Conservation (phyloP, 2,113 vertebrate genomes). For the Campylorhamphus procurvoides region DNA sequence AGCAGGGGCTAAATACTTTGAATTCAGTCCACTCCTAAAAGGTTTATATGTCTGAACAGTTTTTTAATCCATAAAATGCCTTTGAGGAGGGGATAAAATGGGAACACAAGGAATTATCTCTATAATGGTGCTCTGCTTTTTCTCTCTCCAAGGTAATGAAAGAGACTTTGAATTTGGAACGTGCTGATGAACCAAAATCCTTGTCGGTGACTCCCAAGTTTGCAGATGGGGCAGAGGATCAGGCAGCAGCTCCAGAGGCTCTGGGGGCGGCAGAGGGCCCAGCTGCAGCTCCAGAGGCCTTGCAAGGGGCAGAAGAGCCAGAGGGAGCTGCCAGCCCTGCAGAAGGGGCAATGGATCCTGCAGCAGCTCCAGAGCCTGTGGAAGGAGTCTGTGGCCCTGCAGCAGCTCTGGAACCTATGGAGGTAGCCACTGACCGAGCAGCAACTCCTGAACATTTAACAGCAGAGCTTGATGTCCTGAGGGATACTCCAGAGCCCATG, state of each 20-base stretch:
- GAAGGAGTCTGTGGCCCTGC: not conserved
- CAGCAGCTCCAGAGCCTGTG: not conserved
- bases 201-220: accelerated
- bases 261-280: accelerated
- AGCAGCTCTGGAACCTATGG: not conserved
- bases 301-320: not conserved
- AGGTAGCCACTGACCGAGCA: not conserved
- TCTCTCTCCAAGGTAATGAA: slow-evolving; percentile 66
- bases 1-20: not conserved
- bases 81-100: not conserved
- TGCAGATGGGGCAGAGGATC: not conserved
- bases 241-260: not conserved
- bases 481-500: not conserved
- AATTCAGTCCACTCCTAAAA: accelerated
- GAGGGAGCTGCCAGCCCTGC: not conserved
- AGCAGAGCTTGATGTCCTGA: accelerated
- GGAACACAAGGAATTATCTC: not conserved
- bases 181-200: accelerated
- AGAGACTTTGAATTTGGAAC: slow-evolving; percentile 48
- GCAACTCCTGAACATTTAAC: not conserved
- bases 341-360: not conserved
- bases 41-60: accelerated
- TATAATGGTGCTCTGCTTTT: not conserved
- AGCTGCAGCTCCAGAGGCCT: not conserved
- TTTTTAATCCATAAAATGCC: accelerated